Evolutionary conservation across 2,797 vertebrate genomes (phyloP).

Genomic region (Tiaroga cobitis): DNA sequence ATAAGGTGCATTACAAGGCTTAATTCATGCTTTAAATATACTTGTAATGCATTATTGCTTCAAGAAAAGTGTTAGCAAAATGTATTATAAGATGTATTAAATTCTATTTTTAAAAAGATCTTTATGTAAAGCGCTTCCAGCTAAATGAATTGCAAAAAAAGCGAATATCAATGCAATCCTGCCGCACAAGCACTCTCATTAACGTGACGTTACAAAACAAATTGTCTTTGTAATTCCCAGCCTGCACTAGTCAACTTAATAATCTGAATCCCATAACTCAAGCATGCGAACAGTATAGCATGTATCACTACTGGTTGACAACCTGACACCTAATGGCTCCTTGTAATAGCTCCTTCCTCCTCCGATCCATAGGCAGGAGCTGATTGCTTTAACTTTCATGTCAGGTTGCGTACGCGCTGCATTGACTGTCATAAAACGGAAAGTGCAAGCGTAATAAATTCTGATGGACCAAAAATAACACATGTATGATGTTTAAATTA

Average conservation of each 20-base stretch:
- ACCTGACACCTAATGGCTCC: slow-evolving; percentile 13
- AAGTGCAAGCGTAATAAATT: slow-evolving; percentile 44
- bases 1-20: neutral
- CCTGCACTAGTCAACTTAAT: slow-evolving; percentile 1
- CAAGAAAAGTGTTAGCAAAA: too few relatives aligned
- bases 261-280: neutral
- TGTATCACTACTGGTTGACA: slow-evolving; percentile 30
- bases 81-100: neutral
- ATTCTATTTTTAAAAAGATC: neutral
- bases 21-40: neutral
- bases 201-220: neutral
- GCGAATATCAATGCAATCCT: neutral
- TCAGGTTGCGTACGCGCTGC: slow-evolving; percentile 27
- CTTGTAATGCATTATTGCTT: too few relatives aligned
- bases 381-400: slow-evolving; percentile 43
- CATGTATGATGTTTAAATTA: slow-evolving; percentile 61
- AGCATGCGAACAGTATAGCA: neutral
- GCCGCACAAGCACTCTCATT: neutral
- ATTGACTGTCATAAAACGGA: slow-evolving; percentile 37
- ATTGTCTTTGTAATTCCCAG: neutral
- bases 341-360: slow-evolving; percentile 25
- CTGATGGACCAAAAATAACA: slow-evolving; percentile 53
- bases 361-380: slow-evolving; percentile 15
- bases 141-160: neutral
- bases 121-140: neutral